phyloP scores from a whole-genome alignment of 2,113 vertebrate species.

The Bujurquina vittata region DNA sequence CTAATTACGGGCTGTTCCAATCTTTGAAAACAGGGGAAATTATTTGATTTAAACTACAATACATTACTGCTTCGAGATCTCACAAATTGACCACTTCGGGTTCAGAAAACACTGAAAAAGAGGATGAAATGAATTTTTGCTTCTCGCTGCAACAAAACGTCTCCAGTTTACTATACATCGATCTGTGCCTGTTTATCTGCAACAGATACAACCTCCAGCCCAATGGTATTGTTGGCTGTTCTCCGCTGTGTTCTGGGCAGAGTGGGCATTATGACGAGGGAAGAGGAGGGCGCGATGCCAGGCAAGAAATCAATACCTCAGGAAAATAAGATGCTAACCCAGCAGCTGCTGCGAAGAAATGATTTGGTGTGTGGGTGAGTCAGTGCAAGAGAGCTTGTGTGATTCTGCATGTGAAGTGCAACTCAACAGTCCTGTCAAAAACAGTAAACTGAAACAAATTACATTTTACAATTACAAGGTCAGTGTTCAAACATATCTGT shows the following conservation, averaged over 20 bases:
- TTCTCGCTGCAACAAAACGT: neutral
- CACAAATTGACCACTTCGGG: neutral
- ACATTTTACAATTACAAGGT: constrained; percentile 41
- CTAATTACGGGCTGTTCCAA: neutral
- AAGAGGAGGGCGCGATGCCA: constrained; percentile 55
- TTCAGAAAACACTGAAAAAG: neutral
- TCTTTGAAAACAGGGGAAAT: neutral
- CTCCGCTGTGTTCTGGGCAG: constrained; percentile 40
- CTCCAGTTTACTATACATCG: constrained; percentile 25
- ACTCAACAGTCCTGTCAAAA: constrained; percentile 38
- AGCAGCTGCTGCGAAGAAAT: constrained; percentile 56
- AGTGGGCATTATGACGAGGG: constrained; percentile 60
- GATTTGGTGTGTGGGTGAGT: constrained; percentile 36
- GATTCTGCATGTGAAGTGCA: constrained; percentile 41
- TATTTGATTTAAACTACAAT: neutral
- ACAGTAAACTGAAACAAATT: constrained; percentile 39
- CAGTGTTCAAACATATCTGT: constrained; percentile 19
- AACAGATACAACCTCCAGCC: constrained; percentile 29
- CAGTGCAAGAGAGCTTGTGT: constrained; percentile 1
- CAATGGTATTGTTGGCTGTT: constrained; percentile 34
- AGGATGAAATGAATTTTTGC: neutral
- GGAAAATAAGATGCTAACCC: constrained; percentile 69
- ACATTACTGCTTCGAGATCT: neutral
- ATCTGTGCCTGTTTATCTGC: constrained; percentile 46
- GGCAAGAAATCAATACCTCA: constrained; percentile 66